These are phyloP conservation scores for Smutsia temminckii DNA, from an alignment of 2,797 vertebrate genomes.

Conservation along the genomic window DNA sequence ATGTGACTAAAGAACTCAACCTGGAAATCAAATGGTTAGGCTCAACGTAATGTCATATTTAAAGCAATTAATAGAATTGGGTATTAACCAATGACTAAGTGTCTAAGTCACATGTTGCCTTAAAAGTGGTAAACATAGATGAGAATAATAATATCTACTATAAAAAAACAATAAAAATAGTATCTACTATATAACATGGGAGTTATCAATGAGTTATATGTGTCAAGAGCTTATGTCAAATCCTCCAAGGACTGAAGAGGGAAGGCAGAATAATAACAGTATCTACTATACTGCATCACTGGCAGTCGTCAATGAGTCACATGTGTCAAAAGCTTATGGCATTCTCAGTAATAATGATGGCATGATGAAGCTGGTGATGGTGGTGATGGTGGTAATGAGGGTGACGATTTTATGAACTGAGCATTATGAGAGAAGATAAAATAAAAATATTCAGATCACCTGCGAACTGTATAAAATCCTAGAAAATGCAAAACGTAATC, in stretches of 20 bases:
- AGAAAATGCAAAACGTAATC: constrained; percentile 2
- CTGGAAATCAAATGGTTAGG: not conserved
- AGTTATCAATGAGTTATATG: no score
- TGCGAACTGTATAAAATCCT: not conserved
- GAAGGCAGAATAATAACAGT: constrained; percentile 1
- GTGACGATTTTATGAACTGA: not conserved
- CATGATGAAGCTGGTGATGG: not conserved
- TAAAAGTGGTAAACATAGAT: not conserved
- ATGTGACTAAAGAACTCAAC: constrained; percentile 15
- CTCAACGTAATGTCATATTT: not conserved
- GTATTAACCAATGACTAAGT: not conserved
- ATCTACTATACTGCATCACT: not conserved
- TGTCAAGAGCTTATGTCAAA: not conserved
- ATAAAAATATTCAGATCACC: not conserved
- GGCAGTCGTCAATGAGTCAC: not conserved
- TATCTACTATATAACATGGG: no score
- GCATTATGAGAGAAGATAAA: not conserved
- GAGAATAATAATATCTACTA: not conserved
- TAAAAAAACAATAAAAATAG: no score
- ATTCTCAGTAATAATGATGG: not conserved
- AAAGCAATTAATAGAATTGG: not conserved
- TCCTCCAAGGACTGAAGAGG: not conserved
- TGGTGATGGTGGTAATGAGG: not conserved
- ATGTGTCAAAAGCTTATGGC: not conserved
- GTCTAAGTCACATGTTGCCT: not conserved